Percentiles rank a stretch among this genome's conserved stretches.
Conservation (phyloP, 92 coral and sea anemone genomes). For the Micromussa lordhowensis region DNA sequence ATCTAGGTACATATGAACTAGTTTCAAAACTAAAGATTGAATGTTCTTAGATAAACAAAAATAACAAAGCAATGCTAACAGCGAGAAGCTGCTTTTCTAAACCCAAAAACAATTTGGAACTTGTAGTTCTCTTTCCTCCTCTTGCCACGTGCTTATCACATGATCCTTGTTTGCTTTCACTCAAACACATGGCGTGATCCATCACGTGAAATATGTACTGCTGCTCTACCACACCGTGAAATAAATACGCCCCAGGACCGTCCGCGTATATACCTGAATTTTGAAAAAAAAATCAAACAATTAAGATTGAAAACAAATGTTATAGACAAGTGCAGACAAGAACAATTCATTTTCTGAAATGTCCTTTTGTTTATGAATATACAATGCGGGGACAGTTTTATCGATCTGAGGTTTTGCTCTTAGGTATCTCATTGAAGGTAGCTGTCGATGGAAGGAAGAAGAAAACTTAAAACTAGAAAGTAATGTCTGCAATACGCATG, state of each 20-base stretch:
- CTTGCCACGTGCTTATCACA: background rate
- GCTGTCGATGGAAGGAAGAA: no score
- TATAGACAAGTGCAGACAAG: background rate
- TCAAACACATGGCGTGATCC: conserved; percentile 90
- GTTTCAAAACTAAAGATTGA: background rate
- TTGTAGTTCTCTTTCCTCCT: background rate
- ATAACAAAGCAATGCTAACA: background rate
- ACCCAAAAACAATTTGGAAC: background rate
- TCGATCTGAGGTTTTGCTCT: no score
- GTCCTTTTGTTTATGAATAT: no score
- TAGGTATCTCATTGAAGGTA: no score
- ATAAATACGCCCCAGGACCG: conserved; percentile 87
- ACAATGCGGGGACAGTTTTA: no score
- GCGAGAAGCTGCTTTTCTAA: background rate
- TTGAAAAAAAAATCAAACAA: background rate
- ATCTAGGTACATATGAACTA: background rate
- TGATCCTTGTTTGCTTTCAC: conserved; percentile 62
- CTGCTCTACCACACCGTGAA: conserved; percentile 91
- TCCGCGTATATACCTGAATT: conserved; percentile 82
- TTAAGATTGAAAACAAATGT: background rate
- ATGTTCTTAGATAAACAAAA: background rate
- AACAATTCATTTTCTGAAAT: background rate
- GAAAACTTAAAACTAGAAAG: no score
- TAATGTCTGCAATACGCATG: no score
- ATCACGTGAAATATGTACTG: conserved; percentile 90